phyloP scores from a whole-genome alignment of 1,140 invertebrate genomes.

The Galendromus occidentalis region DNA sequence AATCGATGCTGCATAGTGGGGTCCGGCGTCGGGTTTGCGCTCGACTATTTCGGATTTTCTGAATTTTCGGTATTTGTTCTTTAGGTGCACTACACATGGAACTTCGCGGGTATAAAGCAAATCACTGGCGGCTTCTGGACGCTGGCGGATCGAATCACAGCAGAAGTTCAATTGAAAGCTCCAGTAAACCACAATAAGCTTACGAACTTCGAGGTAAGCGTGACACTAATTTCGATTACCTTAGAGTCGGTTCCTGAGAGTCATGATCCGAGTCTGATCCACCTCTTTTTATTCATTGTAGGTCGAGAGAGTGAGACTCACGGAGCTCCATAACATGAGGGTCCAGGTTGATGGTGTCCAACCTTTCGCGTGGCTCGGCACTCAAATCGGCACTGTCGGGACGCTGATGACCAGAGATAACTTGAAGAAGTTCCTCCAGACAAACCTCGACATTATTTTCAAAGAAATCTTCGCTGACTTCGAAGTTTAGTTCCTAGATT shows the following conservation, averaged over 20 bases:
- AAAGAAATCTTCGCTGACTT: background rate
- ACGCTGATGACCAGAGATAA: background rate
- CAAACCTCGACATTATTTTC: background rate
- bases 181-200: background rate
- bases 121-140: conserved; percentile 2
- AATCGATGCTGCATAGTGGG: too few relatives aligned
- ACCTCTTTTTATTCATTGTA: background rate
- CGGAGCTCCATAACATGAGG: background rate
- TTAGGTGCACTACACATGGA: conserved; percentile 6
- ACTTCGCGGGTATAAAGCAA: background rate
- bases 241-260: too few relatives aligned
- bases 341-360: background rate
- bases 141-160: background rate
- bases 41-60: background rate
- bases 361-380: background rate
- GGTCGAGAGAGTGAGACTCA: background rate
- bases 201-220: background rate
- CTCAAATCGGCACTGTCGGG: background rate
- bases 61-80: background rate
- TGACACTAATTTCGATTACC: background rate
- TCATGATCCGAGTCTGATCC: too few relatives aligned
- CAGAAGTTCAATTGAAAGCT: background rate
- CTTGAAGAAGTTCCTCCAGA: background rate
- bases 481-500: background rate
- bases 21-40: too few relatives aligned